Evolutionary conservation across 1,140 invertebrate genomes (phyloP).

Genomic region (Drosophila asahinai): DNA sequence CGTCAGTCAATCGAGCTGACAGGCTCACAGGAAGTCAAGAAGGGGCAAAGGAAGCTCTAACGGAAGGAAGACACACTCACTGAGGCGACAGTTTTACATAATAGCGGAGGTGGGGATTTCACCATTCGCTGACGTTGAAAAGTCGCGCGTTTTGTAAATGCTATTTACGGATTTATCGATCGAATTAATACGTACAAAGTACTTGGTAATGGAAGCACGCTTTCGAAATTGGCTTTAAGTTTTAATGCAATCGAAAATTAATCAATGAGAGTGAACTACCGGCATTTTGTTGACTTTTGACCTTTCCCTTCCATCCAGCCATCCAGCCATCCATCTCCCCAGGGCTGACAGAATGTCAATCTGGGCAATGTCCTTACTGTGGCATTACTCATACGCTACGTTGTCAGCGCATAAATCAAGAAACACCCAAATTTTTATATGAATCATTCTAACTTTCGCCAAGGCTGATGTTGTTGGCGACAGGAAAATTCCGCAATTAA

Average conservation of each 20-base stretch:
- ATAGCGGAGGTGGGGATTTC: conserved; percentile 6
- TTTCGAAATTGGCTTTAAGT: conserved; percentile 33
- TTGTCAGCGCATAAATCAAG: conserved; percentile 37
- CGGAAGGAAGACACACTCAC: conserved; percentile 53
- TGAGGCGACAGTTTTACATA: conserved; percentile 39
- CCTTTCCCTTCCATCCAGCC: neutral
- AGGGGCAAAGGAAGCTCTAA: conserved; percentile 33
- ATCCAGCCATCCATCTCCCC: neutral
- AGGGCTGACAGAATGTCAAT: conserved; percentile 23
- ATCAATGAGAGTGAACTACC: conserved; percentile 36
- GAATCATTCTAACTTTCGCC: conserved; percentile 52
- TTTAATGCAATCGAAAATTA: conserved; percentile 42
- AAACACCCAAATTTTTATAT: conserved; percentile 35
- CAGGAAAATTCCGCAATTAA: conserved; percentile 38
- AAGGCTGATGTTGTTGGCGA: conserved; percentile 17
- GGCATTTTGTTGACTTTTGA: conserved; percentile 12
- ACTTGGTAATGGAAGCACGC: conserved; percentile 8
- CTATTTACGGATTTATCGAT: conserved; percentile 80
- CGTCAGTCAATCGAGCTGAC: conserved; percentile 45
- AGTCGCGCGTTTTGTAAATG: conserved; percentile 64
- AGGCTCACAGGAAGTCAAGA: conserved; percentile 40
- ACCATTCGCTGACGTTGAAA: conserved; percentile 59
- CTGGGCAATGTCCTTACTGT: conserved; percentile 4
- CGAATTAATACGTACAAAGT: conserved; percentile 46
- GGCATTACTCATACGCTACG: conserved; percentile 52